Conservation (phyloP, 1,140 invertebrate genomes). For the Drosophila micromelanica region DNA sequence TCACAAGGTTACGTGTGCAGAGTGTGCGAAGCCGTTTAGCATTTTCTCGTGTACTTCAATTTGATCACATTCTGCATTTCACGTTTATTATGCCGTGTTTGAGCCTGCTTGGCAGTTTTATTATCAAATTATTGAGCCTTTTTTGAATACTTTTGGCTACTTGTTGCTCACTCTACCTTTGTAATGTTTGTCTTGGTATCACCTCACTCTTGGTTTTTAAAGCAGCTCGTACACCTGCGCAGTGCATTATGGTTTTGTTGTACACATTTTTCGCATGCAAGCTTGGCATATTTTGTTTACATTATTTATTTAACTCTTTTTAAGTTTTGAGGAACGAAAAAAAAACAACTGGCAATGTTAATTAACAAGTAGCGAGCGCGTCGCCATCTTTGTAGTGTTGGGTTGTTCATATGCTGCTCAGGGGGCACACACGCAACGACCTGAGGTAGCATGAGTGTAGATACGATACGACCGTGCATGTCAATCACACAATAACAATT, state of each 20-base stretch:
- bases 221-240: slow-evolving; percentile 35
- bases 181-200: slow-evolving; percentile 67
- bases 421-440: slow-evolving; percentile 21
- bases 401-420: slow-evolving; percentile 39
- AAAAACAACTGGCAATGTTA: slow-evolving; percentile 72
- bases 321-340: slow-evolving; percentile 39
- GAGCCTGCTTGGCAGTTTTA: no score
- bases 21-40: background rate
- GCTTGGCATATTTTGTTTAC: slow-evolving; percentile 59
- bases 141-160: slow-evolving; percentile 44
- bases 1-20: slow-evolving; percentile 84
- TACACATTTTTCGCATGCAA: slow-evolving; percentile 38
- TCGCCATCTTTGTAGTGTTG: slow-evolving; percentile 72
- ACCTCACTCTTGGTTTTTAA: slow-evolving; percentile 41
- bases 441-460: background rate
- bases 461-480: slow-evolving; percentile 9
- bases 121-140: no score
- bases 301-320: slow-evolving; percentile 44
- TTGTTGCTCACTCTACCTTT: slow-evolving; percentile 67
- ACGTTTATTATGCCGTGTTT: no score
- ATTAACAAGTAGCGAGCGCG: slow-evolving; percentile 69
- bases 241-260: slow-evolving; percentile 38
- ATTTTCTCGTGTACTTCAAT: background rate
- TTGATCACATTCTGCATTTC: no score
- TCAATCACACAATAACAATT: background rate